phyloP scores from a whole-genome alignment of 1,140 invertebrate species.

The Nylanderia fulva region DNA sequence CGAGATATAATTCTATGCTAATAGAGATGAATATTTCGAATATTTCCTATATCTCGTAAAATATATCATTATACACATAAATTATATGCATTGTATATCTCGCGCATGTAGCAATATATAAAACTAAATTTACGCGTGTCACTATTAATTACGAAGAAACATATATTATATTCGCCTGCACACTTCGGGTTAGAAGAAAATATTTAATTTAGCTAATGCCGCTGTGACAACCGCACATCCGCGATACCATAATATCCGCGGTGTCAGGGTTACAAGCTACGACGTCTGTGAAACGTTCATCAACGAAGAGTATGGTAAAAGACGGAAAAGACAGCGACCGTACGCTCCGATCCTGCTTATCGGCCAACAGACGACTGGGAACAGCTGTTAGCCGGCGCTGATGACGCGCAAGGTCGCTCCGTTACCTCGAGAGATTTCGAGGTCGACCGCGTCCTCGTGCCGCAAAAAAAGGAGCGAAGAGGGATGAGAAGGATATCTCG shows the following conservation, averaged over 20 bases:
- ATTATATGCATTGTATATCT: no score
- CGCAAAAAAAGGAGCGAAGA: constrained; percentile 53
- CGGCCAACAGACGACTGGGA: constrained; percentile 55
- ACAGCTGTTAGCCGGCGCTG: constrained; percentile 62
- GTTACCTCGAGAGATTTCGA: constrained; percentile 76
- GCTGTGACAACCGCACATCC: background rate
- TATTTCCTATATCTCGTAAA: no score
- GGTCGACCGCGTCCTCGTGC: constrained; percentile 70
- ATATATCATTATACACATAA: no score
- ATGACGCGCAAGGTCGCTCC: constrained; percentile 74
- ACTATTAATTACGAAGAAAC: background rate
- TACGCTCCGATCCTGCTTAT: constrained; percentile 63
- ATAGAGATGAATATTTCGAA: no score
- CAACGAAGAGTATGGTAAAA: background rate
- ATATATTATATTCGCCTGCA: background rate
- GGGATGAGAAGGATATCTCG: constrained; percentile 15
- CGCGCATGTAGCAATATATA: background rate
- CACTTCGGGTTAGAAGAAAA: background rate
- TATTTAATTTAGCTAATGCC: background rate
- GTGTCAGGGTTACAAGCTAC: constrained; percentile 50
- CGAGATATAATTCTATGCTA: no score
- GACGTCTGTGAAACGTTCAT: constrained; percentile 35
- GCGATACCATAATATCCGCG: background rate
- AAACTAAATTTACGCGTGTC: background rate
- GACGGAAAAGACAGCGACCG: constrained; percentile 62